phyloP scores from a whole-genome alignment of 2,797 vertebrate species.

The Gymnocypris eckloni region DNA sequence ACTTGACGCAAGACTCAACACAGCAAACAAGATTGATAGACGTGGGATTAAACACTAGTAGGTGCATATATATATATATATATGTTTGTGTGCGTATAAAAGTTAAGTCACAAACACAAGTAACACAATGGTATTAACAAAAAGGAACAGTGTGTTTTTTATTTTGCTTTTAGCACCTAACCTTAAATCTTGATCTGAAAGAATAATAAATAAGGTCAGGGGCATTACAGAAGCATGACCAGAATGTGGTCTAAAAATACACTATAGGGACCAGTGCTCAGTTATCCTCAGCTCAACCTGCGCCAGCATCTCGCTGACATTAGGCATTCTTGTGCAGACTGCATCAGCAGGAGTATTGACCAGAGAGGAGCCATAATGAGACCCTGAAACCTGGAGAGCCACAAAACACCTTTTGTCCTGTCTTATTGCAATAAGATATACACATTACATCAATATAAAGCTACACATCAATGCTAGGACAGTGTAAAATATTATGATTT shows the following conservation, averaged over 20 bases:
- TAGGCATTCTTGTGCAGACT: conserved; percentile 25
- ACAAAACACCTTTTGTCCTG: neutral
- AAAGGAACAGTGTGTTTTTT: neutral
- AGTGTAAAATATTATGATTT: neutral
- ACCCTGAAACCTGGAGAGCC: conserved; percentile 31
- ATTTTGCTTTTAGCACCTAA: conserved; percentile 15
- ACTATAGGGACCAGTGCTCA: neutral
- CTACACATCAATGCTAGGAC: neutral
- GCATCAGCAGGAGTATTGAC: conserved; percentile 24
- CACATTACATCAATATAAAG: neutral
- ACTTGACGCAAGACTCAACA: neutral
- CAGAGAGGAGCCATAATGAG: conserved; percentile 34
- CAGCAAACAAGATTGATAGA: neutral
- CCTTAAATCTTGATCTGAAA: conserved; percentile 12
- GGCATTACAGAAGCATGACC: conserved; percentile 41
- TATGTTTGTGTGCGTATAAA: no score
- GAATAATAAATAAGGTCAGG: conserved; percentile 30
- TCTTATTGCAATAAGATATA: neutral
- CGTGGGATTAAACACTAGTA: neutral
- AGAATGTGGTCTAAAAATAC: conserved; percentile 41
- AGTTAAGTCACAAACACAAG: no score
- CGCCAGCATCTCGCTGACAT: conserved; percentile 47
- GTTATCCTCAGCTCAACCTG: conserved; percentile 20
- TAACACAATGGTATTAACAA: neutral
- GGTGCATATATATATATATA: neutral